phyloP scores from a whole-genome alignment of 2,113 vertebrate species.

The Corydoras maculifer region DNA sequence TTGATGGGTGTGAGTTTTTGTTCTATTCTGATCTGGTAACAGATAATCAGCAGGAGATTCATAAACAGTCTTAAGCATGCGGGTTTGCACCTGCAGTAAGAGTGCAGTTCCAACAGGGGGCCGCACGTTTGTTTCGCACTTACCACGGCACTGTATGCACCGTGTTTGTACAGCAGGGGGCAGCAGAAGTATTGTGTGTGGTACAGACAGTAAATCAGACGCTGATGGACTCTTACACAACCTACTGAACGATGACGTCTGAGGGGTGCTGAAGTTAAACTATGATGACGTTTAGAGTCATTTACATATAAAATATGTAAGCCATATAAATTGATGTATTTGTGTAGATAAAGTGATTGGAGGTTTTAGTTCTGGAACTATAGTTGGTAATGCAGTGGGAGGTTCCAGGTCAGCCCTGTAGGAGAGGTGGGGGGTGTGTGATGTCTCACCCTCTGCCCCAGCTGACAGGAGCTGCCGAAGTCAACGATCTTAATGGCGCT shows the following conservation, averaged over 20 bases:
- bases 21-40: no score
- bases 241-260: no score
- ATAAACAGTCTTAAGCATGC: no score
- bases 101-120: constrained; percentile 31
- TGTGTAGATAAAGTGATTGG: no score
- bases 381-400: no score
- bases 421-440: not conserved
- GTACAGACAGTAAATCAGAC: not conserved
- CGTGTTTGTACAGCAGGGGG: constrained; percentile 19
- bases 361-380: no score
- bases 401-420: no score
- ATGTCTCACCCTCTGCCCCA: constrained; percentile 83
- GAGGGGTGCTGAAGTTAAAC: no score
- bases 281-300: no score
- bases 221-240: not conserved
- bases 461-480: constrained; percentile 90
- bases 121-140: constrained; percentile 20
- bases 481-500: constrained; percentile 93
- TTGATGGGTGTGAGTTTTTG: not conserved
- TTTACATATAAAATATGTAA: no score
- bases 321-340: not conserved
- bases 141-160: not conserved
- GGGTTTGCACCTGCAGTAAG: not conserved
- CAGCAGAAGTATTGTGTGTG: not conserved
- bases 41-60: no score